Conservation (phyloP, 1,140 invertebrate genomes). For the Lucilia sericata region DNA sequence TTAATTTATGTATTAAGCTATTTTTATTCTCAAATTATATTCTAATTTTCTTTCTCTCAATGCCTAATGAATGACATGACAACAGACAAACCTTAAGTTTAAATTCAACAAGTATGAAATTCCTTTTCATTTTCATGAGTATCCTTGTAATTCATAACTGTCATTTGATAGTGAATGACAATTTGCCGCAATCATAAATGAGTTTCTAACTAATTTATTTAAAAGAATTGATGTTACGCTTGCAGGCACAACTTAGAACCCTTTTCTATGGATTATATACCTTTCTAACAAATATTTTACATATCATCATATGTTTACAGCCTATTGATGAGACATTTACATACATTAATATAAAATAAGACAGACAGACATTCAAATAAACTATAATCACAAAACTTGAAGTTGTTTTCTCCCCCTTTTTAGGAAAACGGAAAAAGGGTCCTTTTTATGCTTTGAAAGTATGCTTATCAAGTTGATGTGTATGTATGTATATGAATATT, state of each 20-base stretch:
- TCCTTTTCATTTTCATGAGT: neutral
- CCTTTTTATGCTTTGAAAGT: no score
- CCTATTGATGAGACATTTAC: neutral
- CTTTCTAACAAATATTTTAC: neutral
- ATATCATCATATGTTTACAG: neutral
- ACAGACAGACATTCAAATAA: no score
- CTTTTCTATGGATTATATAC: neutral
- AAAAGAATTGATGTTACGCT: neutral
- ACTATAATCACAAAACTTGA: no score
- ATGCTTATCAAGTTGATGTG: no score
- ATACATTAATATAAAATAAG: no score
- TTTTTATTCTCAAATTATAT: no score
- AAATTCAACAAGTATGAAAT: constrained; percentile 8
- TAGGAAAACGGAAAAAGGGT: no score
- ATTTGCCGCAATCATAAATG: constrained; percentile 12
- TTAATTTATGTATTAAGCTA: no score
- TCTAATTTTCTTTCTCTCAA: neutral
- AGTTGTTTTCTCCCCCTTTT: no score
- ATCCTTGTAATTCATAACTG: neutral
- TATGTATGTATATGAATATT: neutral
- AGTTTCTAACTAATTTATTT: constrained; percentile 27
- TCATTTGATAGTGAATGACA: neutral
- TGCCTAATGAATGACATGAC: neutral
- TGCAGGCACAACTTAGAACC: neutral
- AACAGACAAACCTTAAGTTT: neutral